Evolutionary conservation across 2,888 invertebrate species (phyloP), one percentile per base, ranked within the genome.

Genomic region (Alsophila aescularia): DNA sequence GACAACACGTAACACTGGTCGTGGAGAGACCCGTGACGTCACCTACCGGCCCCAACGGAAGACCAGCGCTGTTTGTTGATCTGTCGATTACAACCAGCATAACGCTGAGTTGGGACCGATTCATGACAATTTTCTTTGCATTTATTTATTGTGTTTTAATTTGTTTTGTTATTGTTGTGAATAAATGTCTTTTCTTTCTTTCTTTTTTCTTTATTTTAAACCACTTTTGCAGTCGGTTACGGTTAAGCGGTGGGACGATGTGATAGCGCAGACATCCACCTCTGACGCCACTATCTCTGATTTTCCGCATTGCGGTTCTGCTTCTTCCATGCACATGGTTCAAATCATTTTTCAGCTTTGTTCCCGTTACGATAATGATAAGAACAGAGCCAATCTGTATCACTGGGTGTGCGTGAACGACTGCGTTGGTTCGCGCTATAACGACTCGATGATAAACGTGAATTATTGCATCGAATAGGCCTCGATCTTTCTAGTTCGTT

Each of bases 361-460:
- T 10, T 8, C 0, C 31, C 2, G 14, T 35, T 52, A 0, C 43
- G 47, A 12, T 8, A 43, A 14, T 56, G 52, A 10, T 56, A 35
- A 8, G 29, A 13, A 37, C 56, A 56, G 2, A 52, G 7, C 52
- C 56, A 47, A 15, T n/a, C n/a, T n/a, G n/a, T n/a, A n/a, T n/a
- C n/a, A n/a, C n/a, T n/a, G n/a, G n/a, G n/a, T n/a, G n/a, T n/a
- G n/a, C n/a, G n/a, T n/a, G n/a, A n/a, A n/a, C n/a, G n/a, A n/a
- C n/a, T n/a, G n/a, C n/a, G n/a, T n/a, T n/a, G 5, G 18, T 10
- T 27, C 8, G 15, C 2, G 18, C 18, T 2, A 5, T 18, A 4
- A 5, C 29, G 24, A 13, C 0, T 5, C 12, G n/a, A n/a, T n/a
- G n/a, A n/a, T n/a, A n/a, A n/a, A n/a, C 24, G 8, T 8, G 9